Base-by-base conservation (phyloP, 2,797 vertebrate genomes). In the Pangasius krempfi region DNA sequence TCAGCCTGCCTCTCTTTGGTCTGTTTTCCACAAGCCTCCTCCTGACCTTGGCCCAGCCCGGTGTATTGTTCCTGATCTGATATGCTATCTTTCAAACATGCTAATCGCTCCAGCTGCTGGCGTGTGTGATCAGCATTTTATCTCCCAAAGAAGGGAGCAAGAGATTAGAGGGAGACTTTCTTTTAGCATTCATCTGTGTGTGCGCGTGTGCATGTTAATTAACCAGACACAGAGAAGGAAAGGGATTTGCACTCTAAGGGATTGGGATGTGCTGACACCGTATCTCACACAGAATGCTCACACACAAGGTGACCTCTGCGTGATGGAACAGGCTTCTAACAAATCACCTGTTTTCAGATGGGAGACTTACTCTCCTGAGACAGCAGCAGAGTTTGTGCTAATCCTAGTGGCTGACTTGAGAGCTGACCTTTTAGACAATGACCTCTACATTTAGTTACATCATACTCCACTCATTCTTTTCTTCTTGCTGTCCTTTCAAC, bases 1-100 rank as follows among this genome's bases (percentile, higher is more conserved):
- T 87, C 87, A 88, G 27, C 60, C 89, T 88, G 72, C 25, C 86
- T 88, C 90, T 2, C 84, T 94, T 92, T 91, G 91, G 92, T 85
- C 92, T 91, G 86, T 94, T 94, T 95, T 96, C 95, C 95, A 95
- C 94, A 94, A 95, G 93, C 93, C 91, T 92, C 94, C 94, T 95
- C 94, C 94, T 95, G 95, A 96, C 96, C 96, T 96, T 97, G 95
- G 94, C 94, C 95, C 94, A 93, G 95, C 93, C 93, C 93, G 92
- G 94, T 93, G 92, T 94, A 94, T 93, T 93, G 93, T 73, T 94
- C 93, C 95, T 96, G 96, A 96, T 97, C 95, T 93, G 95, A 96
- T 96, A 95, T 92, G 91, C 93, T 95, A 96, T 96, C 95, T 95
- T 93, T 95, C 94, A 93, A 95, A 94, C 95, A 96, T 95, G 95